phyloP scores from a whole-genome alignment of 1,140 invertebrate genomes.

The Theocolax elegans region DNA sequence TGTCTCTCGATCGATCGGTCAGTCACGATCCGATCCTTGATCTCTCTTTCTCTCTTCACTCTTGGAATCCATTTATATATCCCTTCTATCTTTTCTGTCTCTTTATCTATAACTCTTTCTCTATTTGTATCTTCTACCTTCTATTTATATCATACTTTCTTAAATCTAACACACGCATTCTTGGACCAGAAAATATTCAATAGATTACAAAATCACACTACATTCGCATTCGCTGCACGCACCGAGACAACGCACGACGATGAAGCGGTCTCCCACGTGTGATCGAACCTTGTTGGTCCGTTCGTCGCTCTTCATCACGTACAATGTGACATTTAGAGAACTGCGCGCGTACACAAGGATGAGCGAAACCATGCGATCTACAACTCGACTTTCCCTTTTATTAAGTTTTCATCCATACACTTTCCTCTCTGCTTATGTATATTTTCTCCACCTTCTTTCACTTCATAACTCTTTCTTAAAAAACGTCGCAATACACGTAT shows the following conservation, averaged over 20 bases:
- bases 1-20: conserved; percentile 57
- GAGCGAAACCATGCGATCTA: conserved; percentile 12
- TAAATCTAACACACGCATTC: too few relatives aligned
- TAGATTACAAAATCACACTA: conserved; percentile 5
- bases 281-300: neutral
- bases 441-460: neutral
- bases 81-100: conserved; percentile 20
- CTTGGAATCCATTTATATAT: conserved; percentile 43
- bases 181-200: too few relatives aligned
- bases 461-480: neutral
- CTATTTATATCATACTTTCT: neutral
- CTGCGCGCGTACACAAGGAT: neutral
- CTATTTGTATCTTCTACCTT: neutral
- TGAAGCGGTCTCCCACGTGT: neutral
- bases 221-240: conserved; percentile 24
- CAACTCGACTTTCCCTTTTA: neutral
- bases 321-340: too few relatives aligned
- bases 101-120: conserved; percentile 1
- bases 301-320: neutral
- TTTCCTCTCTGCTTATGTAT: neutral
- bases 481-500: neutral
- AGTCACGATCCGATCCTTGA: conserved; percentile 48
- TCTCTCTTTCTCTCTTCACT: conserved; percentile 49
- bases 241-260: conserved; percentile 13
- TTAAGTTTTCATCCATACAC: neutral